Evolutionary conservation across 2,888 invertebrate genomes (phyloP).

Genomic region (Drosophila antonietae): DNA sequence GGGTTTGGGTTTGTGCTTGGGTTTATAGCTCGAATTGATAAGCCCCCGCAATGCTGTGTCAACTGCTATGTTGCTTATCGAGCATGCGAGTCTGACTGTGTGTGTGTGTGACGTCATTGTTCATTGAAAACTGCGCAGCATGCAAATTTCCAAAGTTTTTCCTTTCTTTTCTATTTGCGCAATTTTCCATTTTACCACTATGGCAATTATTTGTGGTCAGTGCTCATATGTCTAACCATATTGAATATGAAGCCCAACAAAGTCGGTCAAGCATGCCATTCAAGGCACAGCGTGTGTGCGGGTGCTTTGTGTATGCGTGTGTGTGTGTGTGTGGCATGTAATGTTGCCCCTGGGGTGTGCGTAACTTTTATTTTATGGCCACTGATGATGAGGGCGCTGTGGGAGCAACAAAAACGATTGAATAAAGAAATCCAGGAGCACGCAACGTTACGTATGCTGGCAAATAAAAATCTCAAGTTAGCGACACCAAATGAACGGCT

Average conservation of each 20-base stretch:
- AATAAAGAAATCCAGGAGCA: slow-evolving; percentile 64
- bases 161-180: slow-evolving; percentile 26
- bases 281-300: slow-evolving; percentile 22
- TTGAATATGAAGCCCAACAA: slow-evolving; percentile 48
- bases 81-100: background rate
- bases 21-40: slow-evolving; percentile 65
- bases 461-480: slow-evolving; percentile 62
- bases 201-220: slow-evolving; percentile 75
- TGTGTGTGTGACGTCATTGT: slow-evolving; percentile 68
- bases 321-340: slow-evolving; percentile 35
- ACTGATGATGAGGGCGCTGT: slow-evolving; percentile 73
- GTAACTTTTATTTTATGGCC: slow-evolving; percentile 82
- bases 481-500: slow-evolving; percentile 62
- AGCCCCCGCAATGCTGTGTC: slow-evolving; percentile 54
- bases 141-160: slow-evolving; percentile 60
- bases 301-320: background rate
- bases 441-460: slow-evolving; percentile 37
- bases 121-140: slow-evolving; percentile 74
- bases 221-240: slow-evolving; percentile 58
- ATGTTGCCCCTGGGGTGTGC: slow-evolving; percentile 76
- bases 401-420: slow-evolving; percentile 78
- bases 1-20: slow-evolving; percentile 30
- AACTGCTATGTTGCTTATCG: slow-evolving; percentile 39
- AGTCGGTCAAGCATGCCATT: slow-evolving; percentile 66
- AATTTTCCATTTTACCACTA: slow-evolving; percentile 57